Evolutionary conservation across 2,113 vertebrate genomes (phyloP).

Genomic region (Hypanus sabinus): DNA sequence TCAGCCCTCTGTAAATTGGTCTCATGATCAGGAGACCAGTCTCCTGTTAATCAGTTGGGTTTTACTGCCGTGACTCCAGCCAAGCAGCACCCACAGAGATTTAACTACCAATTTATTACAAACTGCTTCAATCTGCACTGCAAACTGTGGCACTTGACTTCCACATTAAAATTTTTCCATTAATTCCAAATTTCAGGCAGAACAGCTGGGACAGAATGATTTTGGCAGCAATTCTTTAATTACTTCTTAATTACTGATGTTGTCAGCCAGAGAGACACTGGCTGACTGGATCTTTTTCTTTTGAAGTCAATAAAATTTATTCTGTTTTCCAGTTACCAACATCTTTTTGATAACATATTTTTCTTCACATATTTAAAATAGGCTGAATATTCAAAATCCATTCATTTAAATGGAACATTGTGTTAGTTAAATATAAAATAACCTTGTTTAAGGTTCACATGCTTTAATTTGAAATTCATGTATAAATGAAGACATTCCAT

Average conservation of each 20-base stretch:
- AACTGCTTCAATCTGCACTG: background rate
- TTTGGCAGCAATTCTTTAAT: conserved; percentile 12
- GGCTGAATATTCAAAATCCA: background rate
- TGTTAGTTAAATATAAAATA: background rate
- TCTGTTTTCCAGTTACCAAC: background rate
- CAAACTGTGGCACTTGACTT: conserved; percentile 32
- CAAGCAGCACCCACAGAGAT: conserved; percentile 11
- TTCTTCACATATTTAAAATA: background rate
- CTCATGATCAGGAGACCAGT: background rate
- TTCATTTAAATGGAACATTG: background rate
- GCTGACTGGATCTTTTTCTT: background rate
- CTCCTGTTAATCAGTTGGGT: background rate
- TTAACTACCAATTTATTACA: conserved; percentile 26
- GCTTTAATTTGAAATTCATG: background rate
- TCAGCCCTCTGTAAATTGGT: background rate
- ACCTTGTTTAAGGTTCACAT: too few relatives aligned
- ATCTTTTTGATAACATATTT: background rate
- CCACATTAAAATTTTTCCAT: conserved; percentile 21
- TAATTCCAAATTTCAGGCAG: conserved; percentile 4
- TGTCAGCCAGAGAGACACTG: background rate
- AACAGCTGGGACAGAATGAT: conserved; percentile 30
- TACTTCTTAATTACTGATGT: conserved; percentile 35
- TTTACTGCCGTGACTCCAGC: background rate
- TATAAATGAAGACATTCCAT: background rate
- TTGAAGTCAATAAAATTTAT: background rate